phyloP scores from a whole-genome alignment of 2,797 vertebrate species.

The Cynopterus sphinx region DNA sequence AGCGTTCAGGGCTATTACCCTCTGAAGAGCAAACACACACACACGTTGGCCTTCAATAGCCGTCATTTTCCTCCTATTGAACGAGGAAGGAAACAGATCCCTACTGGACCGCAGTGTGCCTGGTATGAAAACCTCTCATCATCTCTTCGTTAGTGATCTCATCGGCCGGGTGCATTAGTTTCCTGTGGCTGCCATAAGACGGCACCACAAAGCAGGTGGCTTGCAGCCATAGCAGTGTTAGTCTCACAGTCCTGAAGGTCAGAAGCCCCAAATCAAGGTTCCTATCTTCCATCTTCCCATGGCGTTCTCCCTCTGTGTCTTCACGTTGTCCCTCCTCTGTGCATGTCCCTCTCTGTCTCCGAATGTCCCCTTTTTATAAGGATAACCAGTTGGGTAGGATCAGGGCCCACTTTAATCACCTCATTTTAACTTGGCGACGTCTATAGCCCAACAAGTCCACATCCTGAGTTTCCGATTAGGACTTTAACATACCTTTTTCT shows the following conservation, averaged over 20 bases:
- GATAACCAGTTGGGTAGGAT: background rate
- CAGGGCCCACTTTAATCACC: too few relatives aligned
- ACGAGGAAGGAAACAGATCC: background rate
- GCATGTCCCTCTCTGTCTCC: background rate
- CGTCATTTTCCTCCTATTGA: background rate
- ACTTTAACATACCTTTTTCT: background rate
- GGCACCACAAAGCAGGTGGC: background rate
- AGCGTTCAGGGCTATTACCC: background rate
- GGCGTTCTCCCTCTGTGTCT: rapidly evolving
- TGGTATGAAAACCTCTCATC: background rate
- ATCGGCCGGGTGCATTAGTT: background rate
- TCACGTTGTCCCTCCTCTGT: background rate
- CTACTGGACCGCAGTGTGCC: background rate
- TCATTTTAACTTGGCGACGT: background rate
- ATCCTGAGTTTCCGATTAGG: background rate
- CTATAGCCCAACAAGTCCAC: background rate
- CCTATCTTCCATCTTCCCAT: rapidly evolving
- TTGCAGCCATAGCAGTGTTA: background rate
- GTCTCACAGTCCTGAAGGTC: background rate
- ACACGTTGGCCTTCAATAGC: background rate
- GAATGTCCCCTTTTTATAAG: background rate
- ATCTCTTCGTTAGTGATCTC: background rate
- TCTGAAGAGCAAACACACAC: background rate
- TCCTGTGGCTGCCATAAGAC: background rate
- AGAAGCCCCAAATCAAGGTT: background rate